phyloP scores from a whole-genome alignment of 2,888 invertebrate genomes.

The Piscicola geometra region DNA sequence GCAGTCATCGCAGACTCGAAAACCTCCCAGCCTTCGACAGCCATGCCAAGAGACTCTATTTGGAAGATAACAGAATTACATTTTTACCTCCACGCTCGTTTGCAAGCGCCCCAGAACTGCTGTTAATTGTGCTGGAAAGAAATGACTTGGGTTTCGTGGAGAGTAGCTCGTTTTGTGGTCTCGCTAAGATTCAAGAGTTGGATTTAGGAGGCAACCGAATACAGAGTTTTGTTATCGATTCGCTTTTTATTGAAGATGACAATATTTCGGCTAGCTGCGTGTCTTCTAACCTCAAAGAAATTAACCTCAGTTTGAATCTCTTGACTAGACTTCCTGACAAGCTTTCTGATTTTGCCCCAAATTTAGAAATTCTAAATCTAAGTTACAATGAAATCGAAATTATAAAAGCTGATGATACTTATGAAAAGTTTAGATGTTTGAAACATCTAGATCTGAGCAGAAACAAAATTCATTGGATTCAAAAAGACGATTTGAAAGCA shows the following conservation, averaged over 20 bases:
- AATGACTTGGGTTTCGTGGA: slow-evolving; percentile 34
- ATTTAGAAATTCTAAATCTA: slow-evolving; percentile 42
- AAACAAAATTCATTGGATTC: slow-evolving; percentile 42
- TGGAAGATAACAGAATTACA: slow-evolving; percentile 35
- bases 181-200: slow-evolving; percentile 31
- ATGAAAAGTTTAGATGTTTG: slow-evolving; percentile 35
- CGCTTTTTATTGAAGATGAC: background rate
- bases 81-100: slow-evolving; percentile 28
- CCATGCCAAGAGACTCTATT: slow-evolving; percentile 33
- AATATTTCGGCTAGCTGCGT: slow-evolving; percentile 24
- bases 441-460: slow-evolving; percentile 41
- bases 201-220: slow-evolving; percentile 37
- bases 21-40: slow-evolving; percentile 23
- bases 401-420: slow-evolving; percentile 38
- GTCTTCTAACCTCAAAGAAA: slow-evolving; percentile 36
- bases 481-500: slow-evolving; percentile 35
- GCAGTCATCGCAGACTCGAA: slow-evolving; percentile 28
- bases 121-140: slow-evolving; percentile 35
- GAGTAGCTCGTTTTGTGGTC: slow-evolving; percentile 32
- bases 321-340: slow-evolving; percentile 39
- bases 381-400: slow-evolving; percentile 42
- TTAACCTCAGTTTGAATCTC: slow-evolving; percentile 41
- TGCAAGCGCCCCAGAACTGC: slow-evolving; percentile 21
- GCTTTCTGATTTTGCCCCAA: slow-evolving; percentile 42
- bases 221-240: slow-evolving; percentile 22